These are phyloP conservation scores for Diplodus sargus DNA, from an alignment of 2,797 vertebrate genomes.

Conservation along the genomic window DNA sequence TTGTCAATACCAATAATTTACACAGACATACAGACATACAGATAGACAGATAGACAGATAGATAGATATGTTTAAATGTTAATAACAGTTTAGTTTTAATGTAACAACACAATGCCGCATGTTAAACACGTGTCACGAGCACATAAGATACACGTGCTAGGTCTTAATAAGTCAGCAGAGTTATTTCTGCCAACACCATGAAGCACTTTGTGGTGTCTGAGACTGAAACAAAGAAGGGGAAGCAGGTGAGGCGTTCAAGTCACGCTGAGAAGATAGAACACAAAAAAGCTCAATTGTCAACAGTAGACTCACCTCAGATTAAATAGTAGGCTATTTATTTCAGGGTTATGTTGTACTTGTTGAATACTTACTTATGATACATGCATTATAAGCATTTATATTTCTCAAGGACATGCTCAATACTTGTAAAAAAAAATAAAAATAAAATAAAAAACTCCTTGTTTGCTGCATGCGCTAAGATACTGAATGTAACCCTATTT, in stretches of 20 bases:
- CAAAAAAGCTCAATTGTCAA: too few species aligned
- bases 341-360: neutral
- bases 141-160: slow-evolving; percentile 6
- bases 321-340: neutral
- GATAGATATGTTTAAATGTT: neutral
- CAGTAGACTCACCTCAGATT: accelerated
- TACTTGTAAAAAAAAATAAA: neutral
- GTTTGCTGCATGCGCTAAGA: neutral
- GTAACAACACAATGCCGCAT: neutral
- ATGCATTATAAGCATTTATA: neutral
- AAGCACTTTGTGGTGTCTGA: slow-evolving; percentile 25
- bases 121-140: neutral
- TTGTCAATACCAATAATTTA: slow-evolving; percentile 12
- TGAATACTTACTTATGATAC: neutral
- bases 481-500: neutral
- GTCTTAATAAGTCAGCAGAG: slow-evolving; percentile 35
- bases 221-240: slow-evolving; percentile 48
- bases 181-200: slow-evolving; percentile 18
- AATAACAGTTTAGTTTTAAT: neutral
- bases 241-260: slow-evolving; percentile 41
- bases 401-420: neutral
- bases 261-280: neutral
- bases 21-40: neutral
- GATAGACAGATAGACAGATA: neutral
- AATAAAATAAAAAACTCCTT: too few species aligned